Conservation (phyloP, 2,888 invertebrate genomes). For the Dasysyrphus tricinctus region DNA sequence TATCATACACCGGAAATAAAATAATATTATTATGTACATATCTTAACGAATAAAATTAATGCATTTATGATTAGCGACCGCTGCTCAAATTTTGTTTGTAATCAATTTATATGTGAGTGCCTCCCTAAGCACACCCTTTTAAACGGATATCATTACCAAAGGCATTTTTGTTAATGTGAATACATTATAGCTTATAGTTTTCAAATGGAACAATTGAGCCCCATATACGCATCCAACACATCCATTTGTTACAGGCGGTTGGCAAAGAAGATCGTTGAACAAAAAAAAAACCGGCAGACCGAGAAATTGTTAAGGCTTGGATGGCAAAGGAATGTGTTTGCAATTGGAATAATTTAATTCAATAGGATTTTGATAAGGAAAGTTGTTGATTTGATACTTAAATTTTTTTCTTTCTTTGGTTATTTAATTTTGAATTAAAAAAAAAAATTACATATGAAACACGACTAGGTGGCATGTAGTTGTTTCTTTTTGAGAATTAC, state of each 20-base stretch:
- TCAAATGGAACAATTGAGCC: not conserved
- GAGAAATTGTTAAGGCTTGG: conserved; percentile 11
- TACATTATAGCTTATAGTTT: conserved; percentile 22
- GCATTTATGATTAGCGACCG: conserved; percentile 11
- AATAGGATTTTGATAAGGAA: not conserved
- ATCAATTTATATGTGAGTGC: conserved; percentile 8
- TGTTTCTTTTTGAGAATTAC: too few species aligned
- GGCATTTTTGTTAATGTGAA: conserved; percentile 18
- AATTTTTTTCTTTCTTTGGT: not conserved
- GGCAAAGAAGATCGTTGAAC: not conserved
- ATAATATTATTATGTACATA: not conserved
- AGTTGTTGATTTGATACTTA: not conserved
- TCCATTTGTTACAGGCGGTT: conserved; percentile 27
- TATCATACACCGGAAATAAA: conserved; percentile 20
- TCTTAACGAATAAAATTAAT: conserved; percentile 30
- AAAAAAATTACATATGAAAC: not conserved
- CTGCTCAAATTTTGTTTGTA: not conserved
- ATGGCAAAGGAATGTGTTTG: conserved; percentile 8
- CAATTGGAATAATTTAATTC: not conserved
- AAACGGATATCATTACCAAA: conserved; percentile 23
- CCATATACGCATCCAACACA: not conserved
- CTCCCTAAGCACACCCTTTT: conserved; percentile 16
- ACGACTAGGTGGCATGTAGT: too few species aligned
- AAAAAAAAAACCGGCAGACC: conserved; percentile 1
- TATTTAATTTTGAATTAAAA: not conserved